Evolutionary conservation across 2,797 vertebrate species (phyloP), one percentile per base, ranked within the genome.

Genomic region (Bovichtus variegatus): DNA sequence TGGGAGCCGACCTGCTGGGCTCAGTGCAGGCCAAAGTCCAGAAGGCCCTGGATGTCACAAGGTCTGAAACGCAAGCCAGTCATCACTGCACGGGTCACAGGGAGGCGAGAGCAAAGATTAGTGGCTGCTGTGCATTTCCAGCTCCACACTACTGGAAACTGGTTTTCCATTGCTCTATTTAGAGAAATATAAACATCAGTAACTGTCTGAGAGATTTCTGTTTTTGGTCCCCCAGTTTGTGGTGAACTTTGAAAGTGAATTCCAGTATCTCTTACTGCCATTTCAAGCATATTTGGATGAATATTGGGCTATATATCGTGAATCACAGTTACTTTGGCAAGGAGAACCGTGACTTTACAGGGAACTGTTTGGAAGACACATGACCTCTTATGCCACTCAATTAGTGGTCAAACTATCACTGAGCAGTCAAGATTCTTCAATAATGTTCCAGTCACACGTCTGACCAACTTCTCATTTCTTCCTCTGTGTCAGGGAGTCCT

Each of bases 21-120:
- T 99, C 97, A 6, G 97, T 99, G 61, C 98, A 99, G 90, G 97
- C 97, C 2, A 99, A 99, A 92, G 97, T 99, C 74, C 97, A 99
- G 85, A 98, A 98, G 91, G 98, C 97, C 69, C 94, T 99, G 58
- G 97, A 99, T 84, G 89, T 99, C 90, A 99, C 97, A 80, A 97
- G 98, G 98, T 98, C 8, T 69, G 85, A 41, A n/a, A 53, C 8
- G 1, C 10, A 58, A 31, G 43, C 51, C 51, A 15, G n/a, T 4
- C 44, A 6, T 21, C 9, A 6, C 23, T 16, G 29, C 36, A 1
- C 3, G 11, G 41, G 57, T 47, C 51, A 62, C 29, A 43, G 44
- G 21, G 12, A 19, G 21, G 36, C 9, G 38, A 13, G 11, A 2
- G 21, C 5, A 10, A 11, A 55, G 31, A 75, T 54, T 16, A 58